These are phyloP conservation scores for Macropodus opercularis DNA, from an alignment of 2,797 vertebrate species.

Conservation along the genomic window DNA sequence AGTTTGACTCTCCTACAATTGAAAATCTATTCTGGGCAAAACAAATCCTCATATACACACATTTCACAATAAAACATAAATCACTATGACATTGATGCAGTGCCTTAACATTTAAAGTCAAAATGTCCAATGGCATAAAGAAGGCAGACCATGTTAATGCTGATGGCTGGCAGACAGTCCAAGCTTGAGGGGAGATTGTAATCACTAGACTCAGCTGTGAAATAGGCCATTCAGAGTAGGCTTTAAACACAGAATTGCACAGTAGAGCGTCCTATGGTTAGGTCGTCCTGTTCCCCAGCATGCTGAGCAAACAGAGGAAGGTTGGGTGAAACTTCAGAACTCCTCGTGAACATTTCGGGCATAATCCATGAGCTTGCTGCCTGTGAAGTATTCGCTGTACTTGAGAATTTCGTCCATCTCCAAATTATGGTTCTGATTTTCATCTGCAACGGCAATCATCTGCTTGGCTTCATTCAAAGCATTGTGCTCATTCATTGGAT, in stretches of 20 bases:
- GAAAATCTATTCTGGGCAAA: background rate
- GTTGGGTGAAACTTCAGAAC: conserved; percentile 80
- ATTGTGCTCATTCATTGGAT: conserved; percentile 97
- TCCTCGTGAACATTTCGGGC: conserved; percentile 97
- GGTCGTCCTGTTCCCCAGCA: background rate
- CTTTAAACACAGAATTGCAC: conserved; percentile 53
- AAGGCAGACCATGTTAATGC: conserved; percentile 33
- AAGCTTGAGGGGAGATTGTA: conserved; percentile 10
- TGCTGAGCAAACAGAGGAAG: background rate
- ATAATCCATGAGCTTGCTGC: conserved; percentile 99
- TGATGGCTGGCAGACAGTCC: conserved; percentile 24
- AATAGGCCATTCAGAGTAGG: conserved; percentile 22
- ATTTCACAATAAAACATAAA: conserved; percentile 52
- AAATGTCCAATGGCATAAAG: conserved; percentile 35
- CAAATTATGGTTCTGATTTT: conserved; percentile 93
- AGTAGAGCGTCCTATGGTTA: conserved; percentile 29
- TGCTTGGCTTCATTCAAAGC: conserved; percentile 97
- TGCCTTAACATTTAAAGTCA: conserved; percentile 16
- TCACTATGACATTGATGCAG: conserved; percentile 19
- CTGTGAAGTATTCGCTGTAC: conserved; percentile 98
- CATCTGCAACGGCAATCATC: conserved; percentile 98
- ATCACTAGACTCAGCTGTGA: conserved; percentile 44
- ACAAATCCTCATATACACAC: conserved; percentile 73
- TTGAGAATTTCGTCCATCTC: conserved; percentile 96
- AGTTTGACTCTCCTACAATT: conserved; percentile 17